Percentiles rank a stretch among this genome's conserved stretches.
phyloP scores from a whole-genome alignment of 2,113 vertebrate genomes.

The Heliornis fulica region DNA sequence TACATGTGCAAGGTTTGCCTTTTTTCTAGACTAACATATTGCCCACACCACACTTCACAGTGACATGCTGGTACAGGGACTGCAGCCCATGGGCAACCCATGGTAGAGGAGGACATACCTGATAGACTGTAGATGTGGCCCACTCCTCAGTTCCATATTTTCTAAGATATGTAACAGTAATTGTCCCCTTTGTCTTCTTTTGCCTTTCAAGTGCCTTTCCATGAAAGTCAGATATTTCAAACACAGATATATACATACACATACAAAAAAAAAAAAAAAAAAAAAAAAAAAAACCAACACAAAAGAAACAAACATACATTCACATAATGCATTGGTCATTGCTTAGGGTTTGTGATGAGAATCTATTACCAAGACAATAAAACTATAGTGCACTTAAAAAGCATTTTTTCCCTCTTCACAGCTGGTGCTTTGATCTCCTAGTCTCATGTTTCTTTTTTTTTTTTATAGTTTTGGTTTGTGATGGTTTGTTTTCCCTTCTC shows the following conservation, averaged over 20 bases:
- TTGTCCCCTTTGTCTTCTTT: not conserved
- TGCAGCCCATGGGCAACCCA: fast-evolving
- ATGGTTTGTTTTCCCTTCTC: not conserved
- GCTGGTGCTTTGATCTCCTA: conserved; percentile 28
- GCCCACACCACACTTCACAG: too few species aligned
- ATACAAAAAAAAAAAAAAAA: too few species aligned
- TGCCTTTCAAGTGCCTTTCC: not conserved
- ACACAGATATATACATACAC: not conserved
- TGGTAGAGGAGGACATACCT: not conserved
- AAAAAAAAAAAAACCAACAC: not conserved
- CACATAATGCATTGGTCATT: not conserved
- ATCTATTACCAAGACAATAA: not conserved
- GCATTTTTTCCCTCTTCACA: not conserved
- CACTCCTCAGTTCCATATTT: not conserved
- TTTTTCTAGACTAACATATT: not conserved
- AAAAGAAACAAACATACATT: not conserved
- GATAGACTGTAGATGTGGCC: not conserved
- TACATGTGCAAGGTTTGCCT: fast-evolving
- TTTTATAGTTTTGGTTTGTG: not conserved
- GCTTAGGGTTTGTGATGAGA: not conserved
- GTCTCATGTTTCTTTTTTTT: not conserved
- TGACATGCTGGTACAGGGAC: fast-evolving
- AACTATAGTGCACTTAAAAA: not conserved
- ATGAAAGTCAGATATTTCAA: not conserved
- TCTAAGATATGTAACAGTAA: not conserved